These are phyloP conservation scores for Galendromus occidentalis DNA, from an alignment of 1,140 invertebrate genomes.

Conservation along the genomic window DNA sequence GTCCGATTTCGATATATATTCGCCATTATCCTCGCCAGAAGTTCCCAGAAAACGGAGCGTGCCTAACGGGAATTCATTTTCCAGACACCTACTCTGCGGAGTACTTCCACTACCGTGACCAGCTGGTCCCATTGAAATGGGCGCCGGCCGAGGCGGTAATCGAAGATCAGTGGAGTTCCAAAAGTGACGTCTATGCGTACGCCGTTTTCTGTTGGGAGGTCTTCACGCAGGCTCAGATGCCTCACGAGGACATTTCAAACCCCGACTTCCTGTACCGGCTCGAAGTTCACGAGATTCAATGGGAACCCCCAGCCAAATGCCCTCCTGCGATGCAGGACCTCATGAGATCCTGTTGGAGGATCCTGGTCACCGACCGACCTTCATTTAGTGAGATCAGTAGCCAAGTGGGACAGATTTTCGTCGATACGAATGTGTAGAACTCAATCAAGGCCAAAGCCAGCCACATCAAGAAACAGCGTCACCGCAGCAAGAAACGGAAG, in stretches of 20 bases:
- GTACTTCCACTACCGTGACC: slow-evolving; percentile 24
- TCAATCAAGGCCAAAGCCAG: slow-evolving; percentile 7
- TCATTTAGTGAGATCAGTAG: slow-evolving; percentile 34
- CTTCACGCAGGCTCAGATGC: slow-evolving; percentile 62
- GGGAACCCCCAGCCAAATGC: slow-evolving; percentile 35
- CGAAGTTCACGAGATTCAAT: slow-evolving; percentile 41
- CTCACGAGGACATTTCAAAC: slow-evolving; percentile 57
- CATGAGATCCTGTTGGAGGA: slow-evolving; percentile 36
- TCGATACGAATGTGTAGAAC: slow-evolving; percentile 17
- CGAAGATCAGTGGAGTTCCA: slow-evolving; percentile 75
- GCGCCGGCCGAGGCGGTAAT: slow-evolving; percentile 64
- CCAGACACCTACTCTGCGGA: slow-evolving; percentile 19
- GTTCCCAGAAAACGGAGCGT: no score
- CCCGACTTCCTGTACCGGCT: slow-evolving; percentile 48
- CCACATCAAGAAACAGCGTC: slow-evolving; percentile 4
- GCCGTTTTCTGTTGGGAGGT: slow-evolving; percentile 77
- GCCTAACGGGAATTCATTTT: not conserved
- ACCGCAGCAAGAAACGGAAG: slow-evolving; percentile 8
- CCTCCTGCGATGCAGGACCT: slow-evolving; percentile 40
- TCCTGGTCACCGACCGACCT: slow-evolving; percentile 41
- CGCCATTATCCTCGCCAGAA: no score
- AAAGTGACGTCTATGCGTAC: slow-evolving; percentile 82
- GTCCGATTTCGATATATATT: no score
- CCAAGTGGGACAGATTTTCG: slow-evolving; percentile 13
- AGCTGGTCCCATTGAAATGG: slow-evolving; percentile 60